These are phyloP conservation scores for Pseudorhiza aurosa DNA, from an alignment of 30 jellyfish, hydroid and myxozoan species.

Conservation along the genomic window DNA sequence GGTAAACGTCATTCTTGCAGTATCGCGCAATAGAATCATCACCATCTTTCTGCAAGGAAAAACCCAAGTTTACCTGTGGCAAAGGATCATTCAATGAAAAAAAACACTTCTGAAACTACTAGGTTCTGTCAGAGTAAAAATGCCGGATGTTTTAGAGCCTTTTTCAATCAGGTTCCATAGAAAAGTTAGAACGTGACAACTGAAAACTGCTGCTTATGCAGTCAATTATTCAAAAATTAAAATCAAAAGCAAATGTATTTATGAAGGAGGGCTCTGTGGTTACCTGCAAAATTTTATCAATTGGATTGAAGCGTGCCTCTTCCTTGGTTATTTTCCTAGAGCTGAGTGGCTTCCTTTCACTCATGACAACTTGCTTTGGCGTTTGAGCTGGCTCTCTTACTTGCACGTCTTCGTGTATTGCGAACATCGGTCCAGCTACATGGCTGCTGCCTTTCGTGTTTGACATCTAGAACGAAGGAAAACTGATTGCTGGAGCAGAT, in stretches of 20 bases:
- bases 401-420: constrained; percentile 40
- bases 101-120: no score
- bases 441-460: constrained; percentile 1
- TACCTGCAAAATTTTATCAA: constrained; percentile 33
- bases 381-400: constrained; percentile 20
- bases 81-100: no score
- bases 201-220: no score
- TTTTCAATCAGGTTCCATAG: no score
- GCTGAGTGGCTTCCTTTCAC: constrained; percentile 81
- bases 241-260: no score
- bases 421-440: constrained; percentile 4
- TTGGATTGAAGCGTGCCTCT: neutral
- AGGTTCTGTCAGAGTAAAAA: no score
- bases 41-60: constrained; percentile 27
- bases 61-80: no score
- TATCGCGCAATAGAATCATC: constrained; percentile 18
- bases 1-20: constrained; percentile 64
- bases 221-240: no score
- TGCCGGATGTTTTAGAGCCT: no score
- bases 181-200: no score
- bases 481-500: no score
- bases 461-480: neutral
- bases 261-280: no score
- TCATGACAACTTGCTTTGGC: constrained; percentile 50
- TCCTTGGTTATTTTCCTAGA: constrained; percentile 55